Conservation (phyloP, 2,113 vertebrate species). For the Maccullochella peelii region DNA sequence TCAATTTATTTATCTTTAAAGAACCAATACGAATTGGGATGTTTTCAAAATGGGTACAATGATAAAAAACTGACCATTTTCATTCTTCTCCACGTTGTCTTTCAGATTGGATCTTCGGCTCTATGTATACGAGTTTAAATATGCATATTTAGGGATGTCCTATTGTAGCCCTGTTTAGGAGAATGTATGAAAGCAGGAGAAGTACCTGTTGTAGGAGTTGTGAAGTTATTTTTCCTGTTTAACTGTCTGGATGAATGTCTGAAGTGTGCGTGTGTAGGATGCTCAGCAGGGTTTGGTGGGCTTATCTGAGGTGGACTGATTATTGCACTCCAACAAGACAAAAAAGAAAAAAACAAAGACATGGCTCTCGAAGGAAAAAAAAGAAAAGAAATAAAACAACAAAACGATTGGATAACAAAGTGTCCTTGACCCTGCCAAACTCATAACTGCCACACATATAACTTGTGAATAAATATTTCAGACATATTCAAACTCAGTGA, state of each 20-base stretch:
- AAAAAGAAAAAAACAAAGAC: conserved; percentile 50
- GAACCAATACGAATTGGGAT: conserved; percentile 86
- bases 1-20: conserved; percentile 85
- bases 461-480: conserved; percentile 84
- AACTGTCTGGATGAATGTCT: conserved; percentile 47
- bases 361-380: conserved; percentile 78
- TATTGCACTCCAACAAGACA: conserved; percentile 85
- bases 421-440: conserved; percentile 77
- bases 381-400: conserved; percentile 31
- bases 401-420: conserved; percentile 71
- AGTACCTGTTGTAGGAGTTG: conserved; percentile 77
- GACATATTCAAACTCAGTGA: conserved; percentile 80
- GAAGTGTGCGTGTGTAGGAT: conserved; percentile 44
- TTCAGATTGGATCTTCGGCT: conserved; percentile 78
- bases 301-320: conserved; percentile 82
- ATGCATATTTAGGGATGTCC: conserved; percentile 69
- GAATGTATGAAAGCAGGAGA: conserved; percentile 69
- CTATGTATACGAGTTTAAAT: conserved; percentile 60
- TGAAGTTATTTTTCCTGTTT: conserved; percentile 52
- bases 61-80: conserved; percentile 80
- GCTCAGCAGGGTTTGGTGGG: conserved; percentile 73
- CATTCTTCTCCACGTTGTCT: conserved; percentile 74
- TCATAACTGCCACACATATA: conserved; percentile 76
- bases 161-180: conserved; percentile 64
- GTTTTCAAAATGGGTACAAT: conserved; percentile 85